These are phyloP conservation scores for Acanthaster planci DNA, from an alignment of 35 echinoderm and acorn worm species.

Conservation along the genomic window DNA sequence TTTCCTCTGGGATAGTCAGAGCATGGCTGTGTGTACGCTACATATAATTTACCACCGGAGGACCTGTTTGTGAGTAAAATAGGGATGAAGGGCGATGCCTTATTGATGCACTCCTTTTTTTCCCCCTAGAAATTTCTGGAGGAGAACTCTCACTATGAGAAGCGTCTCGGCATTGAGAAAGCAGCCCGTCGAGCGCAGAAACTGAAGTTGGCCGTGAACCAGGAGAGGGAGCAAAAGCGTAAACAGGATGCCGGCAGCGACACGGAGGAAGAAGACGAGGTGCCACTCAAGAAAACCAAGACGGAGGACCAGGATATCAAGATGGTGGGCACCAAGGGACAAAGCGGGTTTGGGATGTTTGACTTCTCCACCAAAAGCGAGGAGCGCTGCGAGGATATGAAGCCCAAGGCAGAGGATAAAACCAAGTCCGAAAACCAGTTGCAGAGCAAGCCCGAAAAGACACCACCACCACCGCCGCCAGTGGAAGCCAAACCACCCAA, in stretches of 20 bases:
- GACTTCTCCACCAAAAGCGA: neutral
- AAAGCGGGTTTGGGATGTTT: conserved; percentile 15
- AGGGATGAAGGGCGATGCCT: too few relatives aligned
- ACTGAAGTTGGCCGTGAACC: neutral
- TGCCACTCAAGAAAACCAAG: neutral
- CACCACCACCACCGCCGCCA: neutral
- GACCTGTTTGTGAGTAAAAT: too few relatives aligned
- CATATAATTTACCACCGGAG: too few relatives aligned
- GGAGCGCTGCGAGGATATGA: neutral
- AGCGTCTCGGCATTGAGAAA: conserved; percentile 40
- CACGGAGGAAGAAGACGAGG: neutral
- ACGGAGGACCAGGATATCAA: neutral
- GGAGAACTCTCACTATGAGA: conserved; percentile 42
- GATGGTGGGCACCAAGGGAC: neutral
- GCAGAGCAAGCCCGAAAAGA: neutral
- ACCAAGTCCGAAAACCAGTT: neutral
- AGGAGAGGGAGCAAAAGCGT: conserved; percentile 1
- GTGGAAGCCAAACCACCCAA: neutral
- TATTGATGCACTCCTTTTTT: neutral
- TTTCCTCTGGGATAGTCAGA: too few relatives aligned
- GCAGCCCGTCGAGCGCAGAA: conserved; percentile 7
- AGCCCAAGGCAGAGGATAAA: neutral
- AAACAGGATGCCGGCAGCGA: neutral
- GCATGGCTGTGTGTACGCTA: too few relatives aligned
- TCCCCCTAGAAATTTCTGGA: conserved; percentile 41